These are phyloP conservation scores for Aphelenchoides besseyi DNA, from an alignment of 1,140 invertebrate genomes.

Conservation along the genomic window DNA sequence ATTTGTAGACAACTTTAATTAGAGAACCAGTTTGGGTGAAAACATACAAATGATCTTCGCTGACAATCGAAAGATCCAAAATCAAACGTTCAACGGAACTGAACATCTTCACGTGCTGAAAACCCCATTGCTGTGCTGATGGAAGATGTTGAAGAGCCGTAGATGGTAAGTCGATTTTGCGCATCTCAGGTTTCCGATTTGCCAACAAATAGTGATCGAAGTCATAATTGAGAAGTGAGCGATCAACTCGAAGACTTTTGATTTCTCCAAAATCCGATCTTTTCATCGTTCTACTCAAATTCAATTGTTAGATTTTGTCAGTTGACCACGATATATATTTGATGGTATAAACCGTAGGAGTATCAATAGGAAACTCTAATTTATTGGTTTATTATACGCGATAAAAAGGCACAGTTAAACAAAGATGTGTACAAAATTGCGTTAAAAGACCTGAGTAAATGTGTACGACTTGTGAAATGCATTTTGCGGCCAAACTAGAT, in stretches of 20 bases:
- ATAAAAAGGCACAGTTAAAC: too few species aligned
- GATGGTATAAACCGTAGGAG: background rate
- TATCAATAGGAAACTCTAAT: background rate
- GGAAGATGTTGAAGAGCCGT: slow-evolving; percentile 8
- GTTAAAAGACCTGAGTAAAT: too few species aligned
- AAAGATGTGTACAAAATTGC: too few species aligned
- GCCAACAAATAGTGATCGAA: slow-evolving; percentile 16
- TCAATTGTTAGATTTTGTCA: too few species aligned
- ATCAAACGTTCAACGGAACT: background rate
- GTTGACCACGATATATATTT: too few species aligned
- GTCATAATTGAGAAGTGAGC: slow-evolving; percentile 11
- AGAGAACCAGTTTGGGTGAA: slow-evolving; percentile 17
- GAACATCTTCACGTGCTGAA: slow-evolving; percentile 25
- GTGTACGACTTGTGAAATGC: slow-evolving; percentile 3
- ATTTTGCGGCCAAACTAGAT: too few species aligned
- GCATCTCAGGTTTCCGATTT: background rate
- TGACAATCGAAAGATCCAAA: background rate
- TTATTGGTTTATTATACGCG: too few species aligned
- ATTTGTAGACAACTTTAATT: slow-evolving; percentile 21
- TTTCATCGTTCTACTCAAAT: background rate
- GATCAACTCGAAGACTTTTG: slow-evolving; percentile 3
- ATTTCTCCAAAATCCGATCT: slow-evolving; percentile 2
- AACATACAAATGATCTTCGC: slow-evolving; percentile 21
- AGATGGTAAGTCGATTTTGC: background rate
- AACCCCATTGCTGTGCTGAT: slow-evolving; percentile 21